Evolutionary conservation across 1,140 invertebrate genomes (phyloP).

Genomic region (Eupristina koningsbergeri): DNA sequence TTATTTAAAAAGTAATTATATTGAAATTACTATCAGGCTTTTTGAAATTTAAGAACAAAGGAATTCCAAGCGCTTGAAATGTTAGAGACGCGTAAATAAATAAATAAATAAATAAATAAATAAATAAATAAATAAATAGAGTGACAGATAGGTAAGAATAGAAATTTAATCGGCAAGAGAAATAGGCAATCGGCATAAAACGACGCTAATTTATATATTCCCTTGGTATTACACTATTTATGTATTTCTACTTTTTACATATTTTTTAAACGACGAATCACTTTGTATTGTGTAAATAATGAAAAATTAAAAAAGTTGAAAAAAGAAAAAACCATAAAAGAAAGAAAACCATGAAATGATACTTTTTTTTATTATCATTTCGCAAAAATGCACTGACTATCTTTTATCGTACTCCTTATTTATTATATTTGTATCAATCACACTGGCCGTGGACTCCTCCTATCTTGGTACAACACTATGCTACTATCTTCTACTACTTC

Average conservation of each 20-base stretch:
- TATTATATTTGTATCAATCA: constrained; percentile 75
- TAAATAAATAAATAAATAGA: no score
- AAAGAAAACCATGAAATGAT: not conserved
- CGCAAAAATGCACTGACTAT: constrained; percentile 67
- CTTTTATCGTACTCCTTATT: constrained; percentile 73
- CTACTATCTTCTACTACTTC: constrained; percentile 72
- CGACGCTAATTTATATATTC: no score
- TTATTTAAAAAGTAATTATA: not conserved
- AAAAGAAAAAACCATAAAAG: constrained; percentile 20
- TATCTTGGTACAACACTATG: constrained; percentile 74
- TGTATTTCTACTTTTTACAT: not conserved
- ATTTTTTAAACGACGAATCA: not conserved
- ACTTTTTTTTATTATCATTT: not conserved
- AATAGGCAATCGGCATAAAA: no score
- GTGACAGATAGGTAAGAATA: no score
- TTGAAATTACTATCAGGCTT: not conserved
- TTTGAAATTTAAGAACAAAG: not conserved
- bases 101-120: no score
- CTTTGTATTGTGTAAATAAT: not conserved
- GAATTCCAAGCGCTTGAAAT: not conserved
- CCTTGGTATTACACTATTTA: not conserved
- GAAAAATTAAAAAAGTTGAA: constrained; percentile 1
- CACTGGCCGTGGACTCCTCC: constrained; percentile 75
- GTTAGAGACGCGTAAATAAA: not conserved
- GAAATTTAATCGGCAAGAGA: no score